phyloP scores from a whole-genome alignment of 2,797 vertebrate genomes.

The Catostomus latipinnis region DNA sequence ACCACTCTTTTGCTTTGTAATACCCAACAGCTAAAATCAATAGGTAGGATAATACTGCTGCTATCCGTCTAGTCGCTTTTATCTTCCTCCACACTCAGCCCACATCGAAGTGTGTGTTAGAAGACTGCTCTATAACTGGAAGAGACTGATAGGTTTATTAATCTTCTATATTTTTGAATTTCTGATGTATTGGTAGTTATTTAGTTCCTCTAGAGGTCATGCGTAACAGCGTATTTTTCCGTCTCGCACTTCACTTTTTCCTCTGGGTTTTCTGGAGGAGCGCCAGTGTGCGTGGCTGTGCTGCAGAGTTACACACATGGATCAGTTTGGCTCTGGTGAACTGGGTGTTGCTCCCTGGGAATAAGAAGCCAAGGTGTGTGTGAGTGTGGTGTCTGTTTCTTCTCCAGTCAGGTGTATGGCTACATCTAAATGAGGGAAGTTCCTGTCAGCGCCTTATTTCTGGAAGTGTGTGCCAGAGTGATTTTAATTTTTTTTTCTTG shows the following conservation, averaged over 20 bases:
- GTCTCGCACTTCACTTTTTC: slow-evolving; percentile 27
- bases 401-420: slow-evolving; percentile 57
- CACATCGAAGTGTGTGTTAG: slow-evolving; percentile 59
- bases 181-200: slow-evolving; percentile 20
- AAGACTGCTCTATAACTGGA: slow-evolving; percentile 13
- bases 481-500: neutral
- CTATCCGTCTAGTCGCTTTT: slow-evolving; percentile 84
- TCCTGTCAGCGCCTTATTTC: slow-evolving; percentile 66
- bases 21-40: slow-evolving; percentile 98
- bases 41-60: slow-evolving; percentile 92
- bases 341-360: slow-evolving; percentile 57
- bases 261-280: slow-evolving; percentile 48
- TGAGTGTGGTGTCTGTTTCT: slow-evolving; percentile 8
- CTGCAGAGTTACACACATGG: slow-evolving; percentile 35
- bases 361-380: slow-evolving; percentile 26
- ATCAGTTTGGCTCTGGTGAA: slow-evolving; percentile 47
- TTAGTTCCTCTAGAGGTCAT: neutral
- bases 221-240: slow-evolving; percentile 3
- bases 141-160: slow-evolving; percentile 9
- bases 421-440: slow-evolving; percentile 73
- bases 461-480: slow-evolving; percentile 11
- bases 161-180: slow-evolving; percentile 11
- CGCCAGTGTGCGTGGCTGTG: slow-evolving; percentile 52
- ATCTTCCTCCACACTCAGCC: slow-evolving; percentile 74
- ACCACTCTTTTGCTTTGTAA: slow-evolving; percentile 90